phyloP scores from a whole-genome alignment of 1,140 invertebrate species.

The Scaptomyza graminum region DNA sequence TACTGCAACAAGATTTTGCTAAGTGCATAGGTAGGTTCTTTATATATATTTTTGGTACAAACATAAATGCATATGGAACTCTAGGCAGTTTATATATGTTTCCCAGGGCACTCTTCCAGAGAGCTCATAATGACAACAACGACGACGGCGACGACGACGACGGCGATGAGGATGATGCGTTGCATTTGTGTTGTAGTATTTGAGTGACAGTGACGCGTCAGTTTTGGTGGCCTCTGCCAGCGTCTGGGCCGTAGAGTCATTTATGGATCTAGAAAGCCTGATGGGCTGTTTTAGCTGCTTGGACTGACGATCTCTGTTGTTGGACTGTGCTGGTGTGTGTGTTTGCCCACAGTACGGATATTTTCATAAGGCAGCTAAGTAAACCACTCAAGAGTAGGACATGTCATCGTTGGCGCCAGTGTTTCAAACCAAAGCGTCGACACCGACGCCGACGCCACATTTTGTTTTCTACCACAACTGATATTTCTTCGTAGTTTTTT shows the following conservation, averaged over 20 bases:
- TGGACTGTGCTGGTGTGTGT: constrained; percentile 40
- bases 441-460: neutral
- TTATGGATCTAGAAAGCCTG: constrained; percentile 39
- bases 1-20: neutral
- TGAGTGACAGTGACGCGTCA: constrained; percentile 83
- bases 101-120: constrained; percentile 69
- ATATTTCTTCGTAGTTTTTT: constrained; percentile 15
- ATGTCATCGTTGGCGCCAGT: constrained; percentile 83
- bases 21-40: constrained; percentile 10
- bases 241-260: constrained; percentile 22
- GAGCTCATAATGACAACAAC: constrained; percentile 67
- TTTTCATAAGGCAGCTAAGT: constrained; percentile 84
- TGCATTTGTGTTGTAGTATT: constrained; percentile 22
- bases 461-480: neutral
- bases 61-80: neutral
- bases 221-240: constrained; percentile 55
- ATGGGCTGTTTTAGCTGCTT: constrained; percentile 25
- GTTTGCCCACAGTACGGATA: constrained; percentile 80
- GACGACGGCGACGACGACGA: constrained; percentile 64
- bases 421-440: constrained; percentile 47
- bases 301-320: constrained; percentile 27
- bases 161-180: constrained; percentile 34
- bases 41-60: constrained; percentile 2
- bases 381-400: constrained; percentile 83
- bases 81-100: constrained; percentile 35